Evolutionary conservation across 2,888 invertebrate genomes (phyloP).

Genomic region (Mythimna loreyi): DNA sequence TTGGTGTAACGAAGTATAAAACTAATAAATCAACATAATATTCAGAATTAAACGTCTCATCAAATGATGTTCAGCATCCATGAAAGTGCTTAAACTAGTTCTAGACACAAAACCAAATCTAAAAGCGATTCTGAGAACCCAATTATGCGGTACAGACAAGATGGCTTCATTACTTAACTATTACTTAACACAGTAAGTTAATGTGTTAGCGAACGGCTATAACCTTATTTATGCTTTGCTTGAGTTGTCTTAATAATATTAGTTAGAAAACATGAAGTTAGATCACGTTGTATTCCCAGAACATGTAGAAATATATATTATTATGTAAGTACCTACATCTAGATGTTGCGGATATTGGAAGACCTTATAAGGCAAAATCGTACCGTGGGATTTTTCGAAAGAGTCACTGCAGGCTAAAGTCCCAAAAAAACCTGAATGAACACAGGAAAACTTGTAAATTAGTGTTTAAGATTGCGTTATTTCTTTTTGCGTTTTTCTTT

Average conservation of each 20-base stretch:
- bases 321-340: background rate
- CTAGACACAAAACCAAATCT: constrained; percentile 5
- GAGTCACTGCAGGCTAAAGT: too few relatives aligned
- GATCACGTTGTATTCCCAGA: background rate
- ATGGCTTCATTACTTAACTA: constrained; percentile 39
- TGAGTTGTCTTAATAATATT: constrained; percentile 24
- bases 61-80: background rate
- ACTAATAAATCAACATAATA: background rate
- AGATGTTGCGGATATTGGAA: too few relatives aligned
- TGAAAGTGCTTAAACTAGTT: background rate
- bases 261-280: constrained; percentile 11
- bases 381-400: too few relatives aligned
- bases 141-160: constrained; percentile 28
- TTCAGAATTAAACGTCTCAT: too few relatives aligned
- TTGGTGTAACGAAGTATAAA: too few relatives aligned
- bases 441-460: too few relatives aligned
- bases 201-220: constrained; percentile 40
- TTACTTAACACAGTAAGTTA: constrained; percentile 31
- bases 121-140: background rate
- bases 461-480: too few relatives aligned
- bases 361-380: too few relatives aligned
- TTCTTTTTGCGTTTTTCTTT: too few relatives aligned
- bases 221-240: constrained; percentile 30
- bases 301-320: background rate
- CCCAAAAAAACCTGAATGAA: too few relatives aligned